phyloP scores from a whole-genome alignment of 64 coral and sea anemone genomes.

The Porites australiensis region DNA sequence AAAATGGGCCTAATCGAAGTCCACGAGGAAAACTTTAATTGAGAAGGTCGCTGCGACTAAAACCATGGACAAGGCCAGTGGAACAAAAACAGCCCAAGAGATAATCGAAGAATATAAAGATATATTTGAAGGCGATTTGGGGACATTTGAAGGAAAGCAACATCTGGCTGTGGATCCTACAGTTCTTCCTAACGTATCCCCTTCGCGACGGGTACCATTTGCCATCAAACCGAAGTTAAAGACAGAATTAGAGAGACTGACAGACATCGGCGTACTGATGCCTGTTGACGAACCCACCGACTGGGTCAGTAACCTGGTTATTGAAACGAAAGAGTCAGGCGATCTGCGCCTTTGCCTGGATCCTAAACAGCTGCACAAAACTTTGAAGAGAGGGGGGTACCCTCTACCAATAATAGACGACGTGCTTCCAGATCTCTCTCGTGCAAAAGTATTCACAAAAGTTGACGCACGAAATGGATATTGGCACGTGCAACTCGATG shows the following conservation, averaged over 20 bases:
- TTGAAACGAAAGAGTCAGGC: conserved; percentile 3
- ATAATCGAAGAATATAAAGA: conserved; percentile 42
- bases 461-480: conserved; percentile 68
- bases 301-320: conserved; percentile 9
- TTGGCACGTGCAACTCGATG: conserved; percentile 56
- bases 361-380: conserved; percentile 13
- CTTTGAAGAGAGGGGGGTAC: conserved; percentile 21
- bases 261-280: background rate
- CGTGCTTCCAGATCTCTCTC: conserved; percentile 31
- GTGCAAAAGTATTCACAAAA: conserved; percentile 70
- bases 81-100: conserved; percentile 23
- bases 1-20: conserved; percentile 35
- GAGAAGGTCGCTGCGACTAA: conserved; percentile 1
- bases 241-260: conserved; percentile 14
- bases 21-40: conserved; percentile 21
- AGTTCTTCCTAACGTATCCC: background rate
- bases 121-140: background rate
- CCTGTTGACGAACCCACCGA: conserved; percentile 18
- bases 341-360: conserved; percentile 20
- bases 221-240: conserved; percentile 19
- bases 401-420: conserved; percentile 50
- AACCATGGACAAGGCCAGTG: background rate
- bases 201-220: background rate
- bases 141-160: conserved; percentile 2
- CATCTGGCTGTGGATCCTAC: conserved; percentile 31